Conservation (phyloP, 2,797 vertebrate species). For the Tenualosa ilisha region DNA sequence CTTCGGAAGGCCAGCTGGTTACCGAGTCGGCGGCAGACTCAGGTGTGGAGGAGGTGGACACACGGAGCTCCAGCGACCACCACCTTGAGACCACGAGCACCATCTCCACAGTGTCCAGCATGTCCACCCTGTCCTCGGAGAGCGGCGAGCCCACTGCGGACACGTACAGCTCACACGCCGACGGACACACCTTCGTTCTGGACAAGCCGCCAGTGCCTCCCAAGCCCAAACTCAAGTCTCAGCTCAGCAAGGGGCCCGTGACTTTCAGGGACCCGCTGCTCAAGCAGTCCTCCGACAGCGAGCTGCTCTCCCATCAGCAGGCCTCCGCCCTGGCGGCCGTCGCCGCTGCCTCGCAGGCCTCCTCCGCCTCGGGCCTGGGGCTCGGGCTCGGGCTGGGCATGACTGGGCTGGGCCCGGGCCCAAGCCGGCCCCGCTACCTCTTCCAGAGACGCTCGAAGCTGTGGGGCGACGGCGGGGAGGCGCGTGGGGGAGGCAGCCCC, state of each 20-base stretch:
- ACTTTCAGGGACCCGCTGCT: constrained; percentile 99
- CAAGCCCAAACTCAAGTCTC: constrained; percentile 99
- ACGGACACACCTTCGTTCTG: constrained; percentile 99
- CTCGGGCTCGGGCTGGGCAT: background rate
- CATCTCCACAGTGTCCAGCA: constrained; percentile 99
- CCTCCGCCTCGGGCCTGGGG: background rate
- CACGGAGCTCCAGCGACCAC: constrained; percentile 95
- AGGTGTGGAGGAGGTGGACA: constrained; percentile 97
- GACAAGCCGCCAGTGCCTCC: constrained; percentile 99
- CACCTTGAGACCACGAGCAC: constrained; percentile 99
- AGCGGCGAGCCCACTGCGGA: constrained; percentile 95
- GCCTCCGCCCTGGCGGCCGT: constrained; percentile 84
- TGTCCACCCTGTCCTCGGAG: constrained; percentile 98
- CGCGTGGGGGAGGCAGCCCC: constrained; percentile 84
- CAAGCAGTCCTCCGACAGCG: constrained; percentile 99
- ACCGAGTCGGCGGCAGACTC: constrained; percentile 96
- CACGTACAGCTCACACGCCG: constrained; percentile 95
- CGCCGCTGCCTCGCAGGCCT: constrained; percentile 63
- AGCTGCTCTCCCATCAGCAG: constrained; percentile 97
- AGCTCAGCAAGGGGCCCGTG: constrained; percentile 97
- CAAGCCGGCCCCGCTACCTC: constrained; percentile 98
- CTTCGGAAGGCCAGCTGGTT: constrained; percentile 85
- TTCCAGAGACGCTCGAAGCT: constrained; percentile 99
- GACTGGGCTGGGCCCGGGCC: constrained; percentile 54
- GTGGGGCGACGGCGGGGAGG: constrained; percentile 96